Percentiles rank a stretch among this genome's conserved stretches.
Conservation (phyloP, 2,113 vertebrate genomes). For the Semicossyphus pulcher region DNA sequence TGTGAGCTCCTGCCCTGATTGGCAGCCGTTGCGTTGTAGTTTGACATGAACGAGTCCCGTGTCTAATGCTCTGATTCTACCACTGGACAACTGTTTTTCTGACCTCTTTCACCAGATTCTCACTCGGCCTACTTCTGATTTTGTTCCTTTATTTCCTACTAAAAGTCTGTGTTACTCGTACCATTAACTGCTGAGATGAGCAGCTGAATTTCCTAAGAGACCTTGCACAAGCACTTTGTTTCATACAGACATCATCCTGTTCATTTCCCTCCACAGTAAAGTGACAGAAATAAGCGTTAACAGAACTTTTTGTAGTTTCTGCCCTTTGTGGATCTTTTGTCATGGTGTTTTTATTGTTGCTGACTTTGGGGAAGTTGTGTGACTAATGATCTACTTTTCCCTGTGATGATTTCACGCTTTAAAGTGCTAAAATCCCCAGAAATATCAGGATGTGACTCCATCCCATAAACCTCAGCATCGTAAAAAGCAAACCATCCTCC, state of each 20-base stretch:
- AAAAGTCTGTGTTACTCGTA: too few species aligned
- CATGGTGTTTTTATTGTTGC: background rate
- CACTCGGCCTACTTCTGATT: too few species aligned
- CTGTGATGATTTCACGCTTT: background rate
- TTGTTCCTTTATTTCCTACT: too few species aligned
- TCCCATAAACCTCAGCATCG: conserved; percentile 1
- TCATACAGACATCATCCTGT: background rate
- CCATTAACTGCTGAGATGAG: too few species aligned
- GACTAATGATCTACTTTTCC: conserved; percentile 4
- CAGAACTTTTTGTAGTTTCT: background rate
- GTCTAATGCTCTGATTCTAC: too few species aligned
- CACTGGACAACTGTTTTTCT: too few species aligned
- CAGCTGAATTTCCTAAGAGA: too few species aligned
- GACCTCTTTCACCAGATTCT: too few species aligned
- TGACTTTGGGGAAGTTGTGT: background rate
- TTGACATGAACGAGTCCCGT: too few species aligned
- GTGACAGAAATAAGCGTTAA: background rate
- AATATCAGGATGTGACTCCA: background rate
- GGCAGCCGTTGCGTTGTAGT: too few species aligned
- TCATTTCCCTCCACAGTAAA: background rate
- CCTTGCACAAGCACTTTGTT: background rate
- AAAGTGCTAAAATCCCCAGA: conserved; percentile 18
- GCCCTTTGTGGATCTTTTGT: background rate
- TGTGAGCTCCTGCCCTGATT: too few species aligned
- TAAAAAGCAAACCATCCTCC: background rate